Evolutionary conservation across 2,113 vertebrate species (phyloP), one percentile per base, ranked within the genome.

Genomic region (Atractosteus spatula): DNA sequence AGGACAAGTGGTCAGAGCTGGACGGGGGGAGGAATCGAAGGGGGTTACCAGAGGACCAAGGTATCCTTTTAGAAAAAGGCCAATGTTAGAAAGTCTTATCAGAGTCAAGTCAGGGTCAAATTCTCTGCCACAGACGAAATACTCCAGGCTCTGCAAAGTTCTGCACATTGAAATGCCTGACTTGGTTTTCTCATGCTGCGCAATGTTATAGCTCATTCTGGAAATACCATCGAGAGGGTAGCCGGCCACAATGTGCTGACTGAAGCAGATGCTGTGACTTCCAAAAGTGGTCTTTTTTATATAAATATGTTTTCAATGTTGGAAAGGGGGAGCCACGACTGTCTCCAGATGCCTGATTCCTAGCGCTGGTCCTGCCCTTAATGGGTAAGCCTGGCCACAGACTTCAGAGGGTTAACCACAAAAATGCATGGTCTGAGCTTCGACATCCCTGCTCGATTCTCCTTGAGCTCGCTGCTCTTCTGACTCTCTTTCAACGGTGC

Each of bases 361-460:
- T 62, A 66, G 69, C 62, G 63, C 69, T 43, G 62, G 55, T 59
- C 71, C 80, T 72, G 67, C 59, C 73, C 80, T 12, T 61, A 7
- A 0, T 62, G 41, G 67, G 65, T 41, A 66, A 68, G 12, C 59
- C 59, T 74, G 13, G 54, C 71, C 68, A 14, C 67, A 82, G 85
- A 84, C 81, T 80, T 77, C 77, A 84, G 42, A 61, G 3, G 70
- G 79, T 68, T 45, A 79, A 88, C 91, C 91, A 89, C 91, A 92
- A 90, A 86, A 86, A 92, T 92, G 89, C 82, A 80, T 78, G 79
- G 81, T 86, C 87, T 85, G 70, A 87, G 87, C 88, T 81, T 82
- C 76, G 76, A 86, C 86, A 88, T 84, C 89, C 87, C 90, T 83
- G 84, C 87, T 85, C 89, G 82, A 12, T 4, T 79, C 86, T 83